These are phyloP conservation scores for Neosilurus mollespiculum DNA, from an alignment of 2,797 vertebrate species.

Conservation along the genomic window DNA sequence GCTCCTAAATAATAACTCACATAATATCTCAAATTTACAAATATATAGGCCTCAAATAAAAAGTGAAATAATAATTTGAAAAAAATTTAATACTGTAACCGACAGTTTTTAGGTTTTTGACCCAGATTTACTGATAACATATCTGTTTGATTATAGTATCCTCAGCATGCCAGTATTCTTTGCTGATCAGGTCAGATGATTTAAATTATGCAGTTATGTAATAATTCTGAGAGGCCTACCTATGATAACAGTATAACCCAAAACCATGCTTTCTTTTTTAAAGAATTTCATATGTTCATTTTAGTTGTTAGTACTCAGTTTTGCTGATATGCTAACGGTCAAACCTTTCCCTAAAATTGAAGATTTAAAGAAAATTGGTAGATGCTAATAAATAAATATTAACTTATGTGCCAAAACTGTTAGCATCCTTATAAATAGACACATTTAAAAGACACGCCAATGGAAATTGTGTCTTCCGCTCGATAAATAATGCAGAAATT, in stretches of 20 bases:
- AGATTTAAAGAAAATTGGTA: background rate
- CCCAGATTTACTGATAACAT: background rate
- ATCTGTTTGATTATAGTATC: background rate
- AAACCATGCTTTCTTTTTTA: background rate
- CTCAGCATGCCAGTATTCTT: background rate
- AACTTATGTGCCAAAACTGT: background rate
- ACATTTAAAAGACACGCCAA: background rate
- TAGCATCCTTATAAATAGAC: background rate
- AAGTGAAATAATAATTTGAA: background rate
- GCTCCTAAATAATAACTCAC: too few species aligned
- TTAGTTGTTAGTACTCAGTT: background rate
- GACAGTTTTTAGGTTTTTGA: background rate
- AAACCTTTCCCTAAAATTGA: background rate
- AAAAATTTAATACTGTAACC: too few species aligned
- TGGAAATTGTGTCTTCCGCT: background rate
- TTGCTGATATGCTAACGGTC: background rate
- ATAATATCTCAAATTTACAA: background rate
- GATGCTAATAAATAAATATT: background rate
- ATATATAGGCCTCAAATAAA: background rate
- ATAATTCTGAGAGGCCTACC: background rate
- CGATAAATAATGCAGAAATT: background rate
- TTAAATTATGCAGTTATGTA: background rate
- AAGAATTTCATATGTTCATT: background rate
- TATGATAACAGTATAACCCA: background rate
- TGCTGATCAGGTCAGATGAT: background rate